Conservation (phyloP, 2,113 vertebrate genomes). For the Hydrochoerus hydrochaeris region DNA sequence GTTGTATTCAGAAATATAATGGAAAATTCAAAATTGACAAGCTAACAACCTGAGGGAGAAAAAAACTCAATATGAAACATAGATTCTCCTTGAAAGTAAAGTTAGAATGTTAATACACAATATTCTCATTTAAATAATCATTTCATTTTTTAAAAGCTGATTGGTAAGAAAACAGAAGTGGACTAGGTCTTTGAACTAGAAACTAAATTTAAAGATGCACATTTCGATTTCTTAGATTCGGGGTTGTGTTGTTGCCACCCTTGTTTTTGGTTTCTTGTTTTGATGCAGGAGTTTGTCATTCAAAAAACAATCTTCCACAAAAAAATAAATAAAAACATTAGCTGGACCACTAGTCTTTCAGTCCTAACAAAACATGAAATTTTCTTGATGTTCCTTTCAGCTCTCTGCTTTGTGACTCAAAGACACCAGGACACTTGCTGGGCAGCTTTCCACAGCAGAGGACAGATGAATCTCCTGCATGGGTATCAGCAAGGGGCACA, state of each 20-base stretch:
- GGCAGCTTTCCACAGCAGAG: neutral
- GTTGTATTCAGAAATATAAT: constrained; percentile 47
- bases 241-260: neutral
- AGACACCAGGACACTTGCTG: neutral
- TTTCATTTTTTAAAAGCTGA: constrained; percentile 26
- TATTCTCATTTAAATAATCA: constrained; percentile 48
- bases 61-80: constrained; percentile 3
- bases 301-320: neutral
- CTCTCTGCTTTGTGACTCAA: neutral
- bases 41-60: neutral
- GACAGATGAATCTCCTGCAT: neutral
- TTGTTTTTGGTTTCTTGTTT: neutral
- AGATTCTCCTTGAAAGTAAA: constrained; percentile 47
- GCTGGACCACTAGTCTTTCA: neutral
- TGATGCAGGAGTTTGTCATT: neutral
- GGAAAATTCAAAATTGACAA: constrained; percentile 68
- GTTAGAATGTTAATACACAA: constrained; percentile 44
- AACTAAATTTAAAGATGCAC: constrained; percentile 51
- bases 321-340: neutral
- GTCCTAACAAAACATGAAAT: neutral
- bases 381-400: neutral
- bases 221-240: constrained; percentile 22
- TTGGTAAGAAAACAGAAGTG: constrained; percentile 38
- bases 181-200: neutral
- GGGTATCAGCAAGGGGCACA: neutral